phyloP scores from a whole-genome alignment of 2,113 vertebrate genomes.

The Jacana jacana region DNA sequence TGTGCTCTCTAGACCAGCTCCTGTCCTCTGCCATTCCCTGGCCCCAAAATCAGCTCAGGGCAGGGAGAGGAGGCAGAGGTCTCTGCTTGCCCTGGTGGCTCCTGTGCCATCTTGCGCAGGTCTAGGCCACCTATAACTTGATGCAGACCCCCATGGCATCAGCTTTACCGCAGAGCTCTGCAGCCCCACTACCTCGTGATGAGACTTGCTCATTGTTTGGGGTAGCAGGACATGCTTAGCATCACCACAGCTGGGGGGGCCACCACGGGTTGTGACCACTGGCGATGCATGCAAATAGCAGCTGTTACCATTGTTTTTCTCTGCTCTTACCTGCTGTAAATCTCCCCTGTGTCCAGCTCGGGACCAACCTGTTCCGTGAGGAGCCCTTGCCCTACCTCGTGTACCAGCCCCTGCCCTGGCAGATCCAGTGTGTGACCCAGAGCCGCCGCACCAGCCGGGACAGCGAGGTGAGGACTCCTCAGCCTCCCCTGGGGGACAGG shows the following conservation, averaged over 20 bases:
- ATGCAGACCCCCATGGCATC: accelerated
- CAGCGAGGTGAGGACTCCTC: slow-evolving; percentile 72
- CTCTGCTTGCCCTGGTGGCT: not conserved
- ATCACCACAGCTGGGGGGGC: accelerated
- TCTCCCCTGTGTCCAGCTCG: slow-evolving; percentile 62
- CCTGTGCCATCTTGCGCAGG: not conserved
- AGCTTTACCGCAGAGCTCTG: accelerated
- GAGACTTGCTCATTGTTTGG: accelerated
- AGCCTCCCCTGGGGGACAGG: accelerated
- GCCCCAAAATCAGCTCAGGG: too few species aligned
- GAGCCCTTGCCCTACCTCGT: slow-evolving; percentile 82
- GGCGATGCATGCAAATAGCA: accelerated
- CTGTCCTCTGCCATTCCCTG: not conserved
- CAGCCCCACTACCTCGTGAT: accelerated
- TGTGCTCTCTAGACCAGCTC: not conserved
- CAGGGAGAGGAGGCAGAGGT: not conserved
- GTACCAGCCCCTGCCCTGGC: slow-evolving; percentile 87
- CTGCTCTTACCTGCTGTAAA: not conserved
- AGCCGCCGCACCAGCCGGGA: slow-evolving; percentile 79
- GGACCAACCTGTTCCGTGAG: slow-evolving; percentile 63
- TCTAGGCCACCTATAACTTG: not conserved
- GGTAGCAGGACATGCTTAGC: not conserved
- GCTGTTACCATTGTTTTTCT: not conserved
- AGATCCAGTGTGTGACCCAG: slow-evolving; percentile 83
- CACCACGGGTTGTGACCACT: accelerated